Conservation (phyloP, 2,888 invertebrate genomes). For the Calliphora vomitoria region DNA sequence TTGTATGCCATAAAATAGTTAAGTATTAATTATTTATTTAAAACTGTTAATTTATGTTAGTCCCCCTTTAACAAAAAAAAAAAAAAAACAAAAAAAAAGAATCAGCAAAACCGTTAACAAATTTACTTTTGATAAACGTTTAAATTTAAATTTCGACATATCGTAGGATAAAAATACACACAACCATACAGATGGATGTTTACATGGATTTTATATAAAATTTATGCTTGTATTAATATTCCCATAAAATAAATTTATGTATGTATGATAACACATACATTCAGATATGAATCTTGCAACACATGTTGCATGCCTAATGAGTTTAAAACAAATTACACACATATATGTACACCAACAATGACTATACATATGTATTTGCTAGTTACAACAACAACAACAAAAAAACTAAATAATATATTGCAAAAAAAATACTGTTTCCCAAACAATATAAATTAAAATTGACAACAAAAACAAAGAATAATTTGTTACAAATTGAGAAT, state of each 20-base stretch:
- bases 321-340: conserved; percentile 38
- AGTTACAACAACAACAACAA: not conserved
- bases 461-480: conserved; percentile 54
- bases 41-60: no score
- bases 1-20: no score
- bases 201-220: conserved; percentile 12
- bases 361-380: not conserved
- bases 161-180: conserved; percentile 11
- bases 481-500: conserved; percentile 63
- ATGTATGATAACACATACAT: conserved; percentile 30
- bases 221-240: conserved; percentile 6
- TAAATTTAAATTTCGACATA: conserved; percentile 19
- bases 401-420: not conserved
- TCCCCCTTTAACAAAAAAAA: no score
- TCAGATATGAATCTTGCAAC: conserved; percentile 44
- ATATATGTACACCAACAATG: not conserved
- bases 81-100: no score
- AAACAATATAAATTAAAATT: conserved; percentile 61
- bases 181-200: not conserved
- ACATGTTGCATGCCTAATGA: conserved; percentile 68
- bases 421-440: conserved; percentile 24
- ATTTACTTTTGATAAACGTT: conserved; percentile 42
- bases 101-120: not conserved
- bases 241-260: not conserved
- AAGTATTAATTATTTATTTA: no score